Base-by-base conservation (phyloP, 1,140 invertebrate species). In the Hirudo medicinalis region DNA sequence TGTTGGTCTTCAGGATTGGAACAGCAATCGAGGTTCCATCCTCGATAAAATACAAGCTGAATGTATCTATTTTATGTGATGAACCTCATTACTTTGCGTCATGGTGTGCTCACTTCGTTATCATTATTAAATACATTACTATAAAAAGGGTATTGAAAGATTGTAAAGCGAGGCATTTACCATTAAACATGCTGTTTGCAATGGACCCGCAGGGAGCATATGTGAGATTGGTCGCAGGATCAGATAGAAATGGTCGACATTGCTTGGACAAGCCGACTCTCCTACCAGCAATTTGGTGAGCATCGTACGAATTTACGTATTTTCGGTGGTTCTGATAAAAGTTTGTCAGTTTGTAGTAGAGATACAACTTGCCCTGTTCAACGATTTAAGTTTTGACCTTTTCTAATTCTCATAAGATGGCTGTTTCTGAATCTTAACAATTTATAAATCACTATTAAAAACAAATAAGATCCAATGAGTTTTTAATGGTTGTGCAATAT, bases 311-410 rank as follows among this genome's bases (percentile, higher is more conserved):
- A 80, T 97, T 97, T 0, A 99, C 94, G 85, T 98, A 99, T 72
- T 94, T 87, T 53, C 96, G 87, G 84, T 99, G 96, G 80, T 99
- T 99, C 82, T 99, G 96, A 80, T 97, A 99, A 81, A 92, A 99
- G 81, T 99, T 99, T 43, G 89, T 92, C 49, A 99, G 81, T 13
- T 92, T 94, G 84, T 99, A 99, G 80, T 99, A 99, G 85, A 99
- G 90, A 77, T 90, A 99, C 0, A 99, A 94, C 77, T 90, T 88
- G 4, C 89, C 88, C 85, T 91, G 76, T 25, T 36, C 2, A 36
- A 36, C 32, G 32, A 36, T 36, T 36, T n/a, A 63, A 63, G 22
- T 60, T 60, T 60, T 60, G n/a, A 60, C 15, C n/a, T 6, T 27
- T 22, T 60, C 15, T 60, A 60, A n/a, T 63, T 63, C 17, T 63